Base-by-base conservation (phyloP, 92 coral and sea anemone genomes). In the Heliopora coerulea region DNA sequence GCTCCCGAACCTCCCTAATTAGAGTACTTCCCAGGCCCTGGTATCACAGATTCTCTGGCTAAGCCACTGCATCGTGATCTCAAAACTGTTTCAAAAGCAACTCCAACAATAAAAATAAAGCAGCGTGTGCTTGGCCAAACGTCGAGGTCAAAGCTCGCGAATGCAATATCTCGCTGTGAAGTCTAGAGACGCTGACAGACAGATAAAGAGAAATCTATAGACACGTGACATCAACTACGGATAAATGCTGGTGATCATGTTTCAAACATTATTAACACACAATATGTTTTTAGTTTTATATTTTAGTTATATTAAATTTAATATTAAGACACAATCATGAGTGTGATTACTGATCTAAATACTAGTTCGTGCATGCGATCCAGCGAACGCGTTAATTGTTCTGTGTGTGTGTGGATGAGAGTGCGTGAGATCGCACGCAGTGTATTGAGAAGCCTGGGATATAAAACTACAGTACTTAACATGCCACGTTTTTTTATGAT, bases 401-500 rank as follows among this genome's bases (percentile, higher is more conserved):
- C 48, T 62, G 62, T 56, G 78, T 49, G 65, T 73, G 65, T 73
- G 65, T 37, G 65, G 78, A 73, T 56, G 61, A 3, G 61, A 54
- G 78, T 66, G 65, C 65, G 65, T 73, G 78, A 48, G 65, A 73
- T 73, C 65, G 27, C 78, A 73, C 65, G 50, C 78, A 56, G 33
- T 73, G 56, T 54, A 54, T 42, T 59, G 62, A 73, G 62, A 37
- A 73, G 78, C 29, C 77, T 70, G 77, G 58, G 26, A n/a, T n/a
- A n/a, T n/a, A n/a, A n/a, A n/a, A n/a, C n/a, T n/a, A n/a, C n/a
- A n/a, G n/a, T n/a, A n/a, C n/a, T n/a, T n/a, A n/a, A n/a, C n/a
- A n/a, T n/a, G n/a, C n/a, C n/a, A n/a, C n/a, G n/a, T n/a, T n/a
- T n/a, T n/a, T n/a, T n/a, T n/a, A n/a, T n/a, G n/a, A n/a, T n/a